Evolutionary conservation across 2,797 vertebrate species (phyloP), one percentile per base, ranked within the genome.

Genomic region (Fringilla coelebs): DNA sequence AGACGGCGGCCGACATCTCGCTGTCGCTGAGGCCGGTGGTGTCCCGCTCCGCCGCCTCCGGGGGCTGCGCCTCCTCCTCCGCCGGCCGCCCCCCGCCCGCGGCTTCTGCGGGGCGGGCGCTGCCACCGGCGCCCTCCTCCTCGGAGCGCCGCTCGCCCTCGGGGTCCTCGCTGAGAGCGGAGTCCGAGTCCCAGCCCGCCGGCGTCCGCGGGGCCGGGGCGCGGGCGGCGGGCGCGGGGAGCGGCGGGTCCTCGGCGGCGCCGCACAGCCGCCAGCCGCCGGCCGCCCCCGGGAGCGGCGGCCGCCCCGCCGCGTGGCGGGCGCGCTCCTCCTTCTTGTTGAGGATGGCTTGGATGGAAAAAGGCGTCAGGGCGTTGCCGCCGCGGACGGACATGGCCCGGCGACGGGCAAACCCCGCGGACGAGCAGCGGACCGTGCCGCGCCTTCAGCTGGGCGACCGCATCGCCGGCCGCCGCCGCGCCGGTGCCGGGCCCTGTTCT

Each of bases 271-370:
- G 98, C 99, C 99, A 99, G 96, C 99, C 99, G 76, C 99, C 99
- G 93, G 97, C 89, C 4, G 94, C 28, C 67, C 95, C 92, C 46
- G 92, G 82, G 13, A 94, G 96, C 7, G 46, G 77, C 26, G 76
- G 82, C 85, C 95, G 95, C 54, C 93, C 97, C 58, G 96, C 97
- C 17, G 88, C 70, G 73, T 80, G 89, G 48, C 88, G 95, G 32
- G 93, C 84, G 25, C 97, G 96, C 75, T 98, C 98, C 94, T 99
- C 99, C 96, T 99, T 99, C 96, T 98, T 98, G 98, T 99, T 99
- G 88, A 99, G 98, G 96, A 99, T 99, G 88, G 99, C 99, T 97
- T 99, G 99, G 97, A 99, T 99, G 65, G 99, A 99, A 97, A 99
- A 99, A 45, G 99, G 99, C 98, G 99, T 99, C 96, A 99, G 97